phyloP scores from a whole-genome alignment of 2,888 invertebrate species.

The Orthosia incerta region DNA sequence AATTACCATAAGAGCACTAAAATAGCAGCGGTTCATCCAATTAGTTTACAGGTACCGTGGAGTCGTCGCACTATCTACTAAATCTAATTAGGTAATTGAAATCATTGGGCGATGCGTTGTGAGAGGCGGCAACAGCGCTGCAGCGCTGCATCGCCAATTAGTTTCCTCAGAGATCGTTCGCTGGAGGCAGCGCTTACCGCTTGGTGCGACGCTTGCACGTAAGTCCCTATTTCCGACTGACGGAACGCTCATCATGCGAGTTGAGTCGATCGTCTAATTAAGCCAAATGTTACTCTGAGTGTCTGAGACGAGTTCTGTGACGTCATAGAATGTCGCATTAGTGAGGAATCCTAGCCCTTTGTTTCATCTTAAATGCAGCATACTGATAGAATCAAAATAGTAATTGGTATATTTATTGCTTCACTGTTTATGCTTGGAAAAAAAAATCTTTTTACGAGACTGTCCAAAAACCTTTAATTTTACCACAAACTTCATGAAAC shows the following conservation, averaged over 20 bases:
- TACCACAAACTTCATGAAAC: not conserved
- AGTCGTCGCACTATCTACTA: slow-evolving; percentile 66
- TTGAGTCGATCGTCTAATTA: slow-evolving; percentile 69
- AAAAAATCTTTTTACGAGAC: not conserved
- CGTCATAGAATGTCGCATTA: slow-evolving; percentile 16
- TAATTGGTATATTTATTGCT: not conserved
- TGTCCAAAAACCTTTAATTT: too few species aligned
- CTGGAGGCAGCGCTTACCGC: slow-evolving; percentile 52
- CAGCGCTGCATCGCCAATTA: slow-evolving; percentile 76
- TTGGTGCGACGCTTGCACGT: slow-evolving; percentile 56
- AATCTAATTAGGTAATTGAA: slow-evolving; percentile 86
- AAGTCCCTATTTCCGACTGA: slow-evolving; percentile 70
- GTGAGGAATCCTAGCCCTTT: not conserved
- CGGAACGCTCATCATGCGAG: slow-evolving; percentile 69
- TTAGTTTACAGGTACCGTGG: slow-evolving; percentile 68
- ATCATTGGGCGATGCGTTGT: slow-evolving; percentile 73
- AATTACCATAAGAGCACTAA: slow-evolving; percentile 71
- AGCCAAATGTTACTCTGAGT: slow-evolving; percentile 62
- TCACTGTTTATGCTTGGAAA: not conserved
- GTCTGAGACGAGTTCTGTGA: slow-evolving; percentile 30
- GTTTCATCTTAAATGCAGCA: slow-evolving; percentile 2
- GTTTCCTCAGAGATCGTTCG: slow-evolving; percentile 67
- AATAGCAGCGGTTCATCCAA: slow-evolving; percentile 69
- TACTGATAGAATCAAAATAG: slow-evolving; percentile 9
- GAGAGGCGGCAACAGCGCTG: slow-evolving; percentile 61